Evolutionary conservation across 2,113 vertebrate species (phyloP).

Genomic region (Orientallactaga bullata): DNA sequence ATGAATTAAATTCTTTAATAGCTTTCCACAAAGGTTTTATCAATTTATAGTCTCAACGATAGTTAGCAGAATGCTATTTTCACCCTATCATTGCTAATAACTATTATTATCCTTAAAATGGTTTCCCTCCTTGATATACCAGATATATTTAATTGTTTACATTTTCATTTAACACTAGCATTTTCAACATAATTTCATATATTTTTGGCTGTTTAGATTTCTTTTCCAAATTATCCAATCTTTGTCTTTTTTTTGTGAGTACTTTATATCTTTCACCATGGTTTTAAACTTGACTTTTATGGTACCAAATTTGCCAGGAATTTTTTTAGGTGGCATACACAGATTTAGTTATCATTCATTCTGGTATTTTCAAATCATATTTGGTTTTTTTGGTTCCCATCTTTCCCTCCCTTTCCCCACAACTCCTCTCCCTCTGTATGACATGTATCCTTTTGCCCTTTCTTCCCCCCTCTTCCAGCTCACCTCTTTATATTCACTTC

Average conservation of each 20-base stretch:
- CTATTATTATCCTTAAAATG: neutral
- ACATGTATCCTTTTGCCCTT: too few relatives aligned
- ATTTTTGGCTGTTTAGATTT: neutral
- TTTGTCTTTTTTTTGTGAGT: neutral
- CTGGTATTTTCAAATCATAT: too few relatives aligned
- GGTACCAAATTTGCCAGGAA: too few relatives aligned
- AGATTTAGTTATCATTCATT: too few relatives aligned
- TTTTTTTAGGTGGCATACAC: too few relatives aligned
- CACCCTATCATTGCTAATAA: neutral
- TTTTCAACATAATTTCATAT: neutral
- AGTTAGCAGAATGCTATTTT: neutral
- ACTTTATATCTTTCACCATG: neutral
- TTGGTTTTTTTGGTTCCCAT: too few relatives aligned
- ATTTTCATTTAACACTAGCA: neutral
- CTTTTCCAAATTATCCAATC: neutral
- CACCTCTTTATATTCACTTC: too few relatives aligned
- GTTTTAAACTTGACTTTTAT: neutral
- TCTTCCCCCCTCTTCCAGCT: too few relatives aligned
- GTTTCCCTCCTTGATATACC: neutral
- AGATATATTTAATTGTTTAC: neutral
- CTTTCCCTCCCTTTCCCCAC: too few relatives aligned
- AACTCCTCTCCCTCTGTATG: too few relatives aligned
- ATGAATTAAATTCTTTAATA: neutral
- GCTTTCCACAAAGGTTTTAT: neutral
- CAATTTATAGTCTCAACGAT: neutral